These are phyloP conservation scores for Ophonus ardosiacus DNA, from an alignment of 2,888 invertebrate genomes.

Conservation along the genomic window DNA sequence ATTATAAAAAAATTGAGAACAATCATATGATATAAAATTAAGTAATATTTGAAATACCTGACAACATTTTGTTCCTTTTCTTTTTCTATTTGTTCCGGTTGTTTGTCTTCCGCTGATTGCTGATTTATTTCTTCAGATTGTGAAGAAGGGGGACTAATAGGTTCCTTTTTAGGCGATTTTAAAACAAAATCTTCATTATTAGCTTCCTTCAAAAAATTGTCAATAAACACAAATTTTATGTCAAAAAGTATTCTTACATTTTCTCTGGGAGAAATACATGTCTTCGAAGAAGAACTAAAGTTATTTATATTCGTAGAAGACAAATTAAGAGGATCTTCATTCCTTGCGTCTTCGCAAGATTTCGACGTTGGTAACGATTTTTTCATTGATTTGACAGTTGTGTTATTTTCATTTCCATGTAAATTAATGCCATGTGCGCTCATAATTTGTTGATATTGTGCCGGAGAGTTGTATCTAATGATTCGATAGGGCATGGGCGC, in stretches of 20 bases:
- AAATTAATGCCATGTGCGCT: conserved; percentile 44
- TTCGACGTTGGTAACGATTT: conserved; percentile 28
- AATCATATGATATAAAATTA: neutral
- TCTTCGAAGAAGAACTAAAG: conserved; percentile 1
- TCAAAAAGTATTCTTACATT: neutral
- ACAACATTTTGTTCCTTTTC: neutral
- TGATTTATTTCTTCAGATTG: neutral
- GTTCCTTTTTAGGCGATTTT: conserved; percentile 57
- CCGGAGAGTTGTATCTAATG: conserved; percentile 27
- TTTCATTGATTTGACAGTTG: conserved; percentile 42
- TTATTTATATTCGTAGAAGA: conserved; percentile 36
- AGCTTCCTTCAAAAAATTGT: neutral
- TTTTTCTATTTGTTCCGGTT: neutral
- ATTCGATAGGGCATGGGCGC: conserved; percentile 1
- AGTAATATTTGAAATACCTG: neutral
- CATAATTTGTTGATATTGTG: conserved; percentile 38
- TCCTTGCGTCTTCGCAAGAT: neutral
- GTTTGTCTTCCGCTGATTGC: neutral
- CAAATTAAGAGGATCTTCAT: conserved; percentile 45
- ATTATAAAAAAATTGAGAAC: no score
- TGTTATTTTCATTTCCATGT: conserved; percentile 59
- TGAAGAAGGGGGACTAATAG: conserved; percentile 34
- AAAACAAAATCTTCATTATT: conserved; percentile 9
- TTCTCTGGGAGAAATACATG: neutral
- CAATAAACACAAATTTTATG: neutral